Conservation (phyloP, 2,797 vertebrate genomes). For the Halcyon chelicuti region DNA sequence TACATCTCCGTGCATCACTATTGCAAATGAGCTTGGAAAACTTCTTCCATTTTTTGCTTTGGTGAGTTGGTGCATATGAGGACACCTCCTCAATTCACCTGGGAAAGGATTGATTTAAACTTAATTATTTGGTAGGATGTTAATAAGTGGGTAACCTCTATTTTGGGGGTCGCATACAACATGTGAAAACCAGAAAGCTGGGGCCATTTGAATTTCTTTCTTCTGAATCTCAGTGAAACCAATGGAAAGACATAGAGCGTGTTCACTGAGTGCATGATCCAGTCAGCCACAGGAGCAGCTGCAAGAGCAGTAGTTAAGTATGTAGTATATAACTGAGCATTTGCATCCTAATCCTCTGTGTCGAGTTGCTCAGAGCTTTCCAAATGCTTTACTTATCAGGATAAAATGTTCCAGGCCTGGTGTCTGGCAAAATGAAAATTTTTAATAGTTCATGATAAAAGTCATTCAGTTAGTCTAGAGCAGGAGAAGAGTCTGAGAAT, state of each 20-base stretch:
- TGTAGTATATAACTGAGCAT: not conserved
- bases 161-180: not conserved
- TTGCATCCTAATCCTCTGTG: conserved; percentile 29
- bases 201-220: not conserved
- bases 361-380: not conserved
- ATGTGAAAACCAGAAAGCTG: not conserved
- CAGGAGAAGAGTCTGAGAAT: not conserved
- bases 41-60: not conserved
- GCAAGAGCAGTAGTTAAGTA: not conserved
- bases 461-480: not conserved
- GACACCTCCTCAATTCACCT: not conserved
- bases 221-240: not conserved
- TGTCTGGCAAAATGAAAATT: conserved; percentile 27
- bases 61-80: not conserved
- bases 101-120: not conserved
- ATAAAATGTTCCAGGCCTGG: conserved; percentile 50
- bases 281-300: not conserved
- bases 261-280: not conserved
- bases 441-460: conserved; percentile 43
- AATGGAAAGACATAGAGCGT: not conserved
- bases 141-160: not conserved
- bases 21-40: not conserved
- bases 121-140: not conserved
- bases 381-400: conserved; percentile 32
- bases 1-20: fast-evolving